These are phyloP conservation scores for Conopomorpha cramerella DNA, from an alignment of 1,140 invertebrate species.

Conservation along the genomic window DNA sequence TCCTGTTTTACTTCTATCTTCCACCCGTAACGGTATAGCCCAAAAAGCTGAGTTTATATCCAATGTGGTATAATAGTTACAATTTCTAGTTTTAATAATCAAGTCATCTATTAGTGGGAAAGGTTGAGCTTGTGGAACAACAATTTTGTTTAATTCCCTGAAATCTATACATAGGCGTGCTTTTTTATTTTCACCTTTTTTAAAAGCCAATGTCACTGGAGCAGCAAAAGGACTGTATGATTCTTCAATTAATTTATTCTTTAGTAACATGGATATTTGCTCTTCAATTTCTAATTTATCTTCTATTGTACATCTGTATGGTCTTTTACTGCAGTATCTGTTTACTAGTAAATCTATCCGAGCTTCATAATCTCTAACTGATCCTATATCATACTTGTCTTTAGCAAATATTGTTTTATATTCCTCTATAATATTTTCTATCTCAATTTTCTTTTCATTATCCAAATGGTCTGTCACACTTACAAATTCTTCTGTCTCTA, in stretches of 20 bases:
- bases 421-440: background rate
- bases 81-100: background rate
- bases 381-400: background rate
- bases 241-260: background rate
- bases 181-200: conserved; percentile 1
- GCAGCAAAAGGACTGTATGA: background rate
- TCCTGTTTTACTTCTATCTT: background rate
- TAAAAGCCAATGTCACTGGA: background rate
- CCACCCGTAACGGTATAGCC: background rate
- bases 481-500: background rate
- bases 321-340: background rate
- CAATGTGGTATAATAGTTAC: background rate
- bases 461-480: background rate
- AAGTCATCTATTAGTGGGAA: background rate
- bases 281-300: background rate
- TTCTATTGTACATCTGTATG: background rate
- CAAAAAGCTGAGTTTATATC: background rate
- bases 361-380: background rate
- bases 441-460: background rate
- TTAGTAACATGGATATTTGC: background rate
- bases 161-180: background rate
- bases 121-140: background rate
- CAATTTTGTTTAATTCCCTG: background rate
- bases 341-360: background rate
- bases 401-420: background rate